Conservation (phyloP, 2,888 invertebrate genomes). For the Sinhomidia bicolor region DNA sequence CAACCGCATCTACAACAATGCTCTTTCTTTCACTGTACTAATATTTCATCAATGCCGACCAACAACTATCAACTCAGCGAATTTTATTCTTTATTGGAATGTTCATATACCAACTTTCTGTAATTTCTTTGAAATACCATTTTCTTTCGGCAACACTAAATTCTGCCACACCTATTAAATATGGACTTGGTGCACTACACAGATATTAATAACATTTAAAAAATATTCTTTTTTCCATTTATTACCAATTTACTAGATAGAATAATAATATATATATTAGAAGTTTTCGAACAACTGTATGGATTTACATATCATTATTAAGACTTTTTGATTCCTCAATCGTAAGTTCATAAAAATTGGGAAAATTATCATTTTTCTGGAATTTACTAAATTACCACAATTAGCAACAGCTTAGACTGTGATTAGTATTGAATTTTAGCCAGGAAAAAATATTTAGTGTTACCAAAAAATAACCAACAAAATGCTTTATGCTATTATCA, state of each 20-base stretch:
- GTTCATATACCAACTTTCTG: no score
- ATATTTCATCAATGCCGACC: no score
- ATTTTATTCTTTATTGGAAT: no score
- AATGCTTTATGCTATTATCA: no score
- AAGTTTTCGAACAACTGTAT: conserved; percentile 13
- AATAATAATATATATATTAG: background rate
- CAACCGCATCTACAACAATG: no score
- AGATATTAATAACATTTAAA: background rate
- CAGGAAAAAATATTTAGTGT: no score
- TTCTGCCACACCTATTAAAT: background rate
- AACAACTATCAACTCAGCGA: no score
- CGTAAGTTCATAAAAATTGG: conserved; percentile 33
- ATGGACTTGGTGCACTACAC: conserved; percentile 9
- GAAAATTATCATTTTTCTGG: conserved; percentile 9
- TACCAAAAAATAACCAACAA: no score
- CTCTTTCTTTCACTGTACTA: no score
- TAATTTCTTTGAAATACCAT: background rate
- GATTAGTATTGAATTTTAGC: no score
- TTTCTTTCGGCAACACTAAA: background rate
- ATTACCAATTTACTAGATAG: conserved; percentile 11
- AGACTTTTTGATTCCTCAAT: conserved; percentile 27
- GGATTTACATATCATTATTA: background rate
- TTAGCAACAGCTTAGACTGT: no score
- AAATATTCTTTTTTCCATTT: conserved; percentile 18
- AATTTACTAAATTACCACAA: no score